A percentile compares a stretch with the other conserved stretches of the same genome.
Evolutionary conservation across 2,113 vertebrate species (phyloP).

Genomic region (Channa maculata): DNA sequence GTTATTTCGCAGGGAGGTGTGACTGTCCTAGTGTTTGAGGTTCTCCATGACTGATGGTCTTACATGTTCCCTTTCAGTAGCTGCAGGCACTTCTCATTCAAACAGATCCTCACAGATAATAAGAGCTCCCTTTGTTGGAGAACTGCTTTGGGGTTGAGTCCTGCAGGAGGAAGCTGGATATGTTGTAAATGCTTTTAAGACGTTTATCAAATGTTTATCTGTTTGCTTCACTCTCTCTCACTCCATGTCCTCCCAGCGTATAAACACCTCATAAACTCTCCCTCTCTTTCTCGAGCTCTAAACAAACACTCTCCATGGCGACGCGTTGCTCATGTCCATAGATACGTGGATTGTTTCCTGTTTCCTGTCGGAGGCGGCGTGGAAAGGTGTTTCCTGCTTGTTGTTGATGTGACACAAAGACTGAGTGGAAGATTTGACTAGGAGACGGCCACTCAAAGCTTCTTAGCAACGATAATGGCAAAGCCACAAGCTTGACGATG

Average conservation of each 20-base stretch:
- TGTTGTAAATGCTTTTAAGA: neutral
- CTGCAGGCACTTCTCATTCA: constrained; percentile 62
- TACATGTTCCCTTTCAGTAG: constrained; percentile 29
- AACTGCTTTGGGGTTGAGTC: constrained; percentile 15
- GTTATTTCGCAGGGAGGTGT: neutral
- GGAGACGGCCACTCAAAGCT: neutral
- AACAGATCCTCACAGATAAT: constrained; percentile 46
- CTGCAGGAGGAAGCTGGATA: neutral
- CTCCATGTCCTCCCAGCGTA: neutral
- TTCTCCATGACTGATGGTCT: constrained; percentile 34
- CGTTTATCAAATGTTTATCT: neutral
- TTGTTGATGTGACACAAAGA: constrained; percentile 46
- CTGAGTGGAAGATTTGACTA: constrained; percentile 48
- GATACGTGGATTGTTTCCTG: constrained; percentile 71
- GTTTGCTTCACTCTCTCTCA: neutral
- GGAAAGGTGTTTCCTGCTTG: constrained; percentile 65
- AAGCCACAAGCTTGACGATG: too few species aligned
- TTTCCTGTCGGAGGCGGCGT: constrained; percentile 61
- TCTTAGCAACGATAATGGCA: neutral
- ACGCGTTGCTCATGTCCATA: constrained; percentile 42
- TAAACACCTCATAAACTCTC: neutral
- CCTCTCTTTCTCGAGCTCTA: constrained; percentile 16
- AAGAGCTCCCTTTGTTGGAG: constrained; percentile 33
- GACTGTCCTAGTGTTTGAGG: neutral
- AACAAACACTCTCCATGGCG: constrained; percentile 59